Conservation (phyloP, 2,113 vertebrate species). For the Pristiophorus japonicus region DNA sequence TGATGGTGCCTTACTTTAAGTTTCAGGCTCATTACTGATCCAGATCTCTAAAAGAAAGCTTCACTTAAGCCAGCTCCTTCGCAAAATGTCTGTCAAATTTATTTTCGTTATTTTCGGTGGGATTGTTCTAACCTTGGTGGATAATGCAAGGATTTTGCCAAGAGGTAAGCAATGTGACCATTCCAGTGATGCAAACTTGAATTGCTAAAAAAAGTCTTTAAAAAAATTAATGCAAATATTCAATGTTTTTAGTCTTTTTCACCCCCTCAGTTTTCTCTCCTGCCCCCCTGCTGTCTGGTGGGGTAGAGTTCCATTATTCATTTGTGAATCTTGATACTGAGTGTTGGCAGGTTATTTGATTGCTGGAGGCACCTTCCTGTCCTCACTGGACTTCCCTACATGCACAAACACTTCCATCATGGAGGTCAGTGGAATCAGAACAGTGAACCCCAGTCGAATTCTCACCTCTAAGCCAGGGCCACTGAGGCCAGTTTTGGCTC, state of each 20-base stretch:
- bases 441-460: not conserved
- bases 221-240: not conserved
- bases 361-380: not conserved
- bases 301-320: not conserved
- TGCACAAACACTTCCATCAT: not conserved
- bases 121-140: conserved; percentile 16
- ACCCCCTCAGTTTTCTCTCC: not conserved
- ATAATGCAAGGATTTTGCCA: conserved; percentile 29
- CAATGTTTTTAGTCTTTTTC: not conserved
- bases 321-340: not conserved
- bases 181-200: conserved; percentile 4
- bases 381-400: not conserved
- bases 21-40: conserved; percentile 27
- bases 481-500: not conserved
- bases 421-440: not conserved
- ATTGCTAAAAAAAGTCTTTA: not conserved
- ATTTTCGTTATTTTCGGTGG: conserved; percentile 12
- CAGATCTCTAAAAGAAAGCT: not conserved
- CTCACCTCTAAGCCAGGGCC: not conserved
- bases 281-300: not conserved
- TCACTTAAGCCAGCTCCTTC: not conserved
- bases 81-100: conserved; percentile 21
- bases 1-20: conserved; percentile 32
- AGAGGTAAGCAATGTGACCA: not conserved
- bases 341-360: not conserved